Percentiles rank a stretch among this genome's conserved stretches.
Evolutionary conservation across 2,888 invertebrate species (phyloP).

Genomic region (Agonum fuliginosum): DNA sequence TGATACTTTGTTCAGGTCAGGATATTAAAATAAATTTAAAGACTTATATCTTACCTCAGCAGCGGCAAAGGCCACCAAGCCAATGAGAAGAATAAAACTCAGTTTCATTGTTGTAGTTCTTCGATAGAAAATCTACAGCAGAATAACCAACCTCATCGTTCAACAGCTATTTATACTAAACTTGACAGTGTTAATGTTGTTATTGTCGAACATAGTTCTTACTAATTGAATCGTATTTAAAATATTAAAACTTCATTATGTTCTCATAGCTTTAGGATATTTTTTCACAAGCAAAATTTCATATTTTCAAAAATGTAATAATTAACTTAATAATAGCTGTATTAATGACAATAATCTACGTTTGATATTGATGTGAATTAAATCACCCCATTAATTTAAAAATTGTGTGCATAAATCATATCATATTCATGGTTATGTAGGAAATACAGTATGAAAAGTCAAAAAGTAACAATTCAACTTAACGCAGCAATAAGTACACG

Average conservation of each 20-base stretch:
- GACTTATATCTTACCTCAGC: slow-evolving; percentile 15
- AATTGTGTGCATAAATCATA: no score
- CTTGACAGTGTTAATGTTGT: not conserved
- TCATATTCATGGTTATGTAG: no score
- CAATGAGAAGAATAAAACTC: not conserved
- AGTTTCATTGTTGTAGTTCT: not conserved
- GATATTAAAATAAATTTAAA: not conserved
- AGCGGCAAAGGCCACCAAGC: not conserved
- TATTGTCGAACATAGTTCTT: not conserved
- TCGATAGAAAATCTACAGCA: not conserved
- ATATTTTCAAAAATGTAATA: no score
- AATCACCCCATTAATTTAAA: no score
- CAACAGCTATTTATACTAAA: slow-evolving; percentile 3
- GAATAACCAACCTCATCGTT: not conserved
- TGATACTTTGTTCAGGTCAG: not conserved
- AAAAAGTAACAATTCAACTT: no score
- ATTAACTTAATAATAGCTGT: no score
- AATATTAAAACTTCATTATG: slow-evolving; percentile 4
- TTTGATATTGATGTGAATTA: no score
- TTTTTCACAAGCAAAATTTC: no score
- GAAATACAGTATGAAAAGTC: no score
- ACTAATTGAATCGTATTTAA: not conserved
- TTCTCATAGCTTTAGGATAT: not conserved
- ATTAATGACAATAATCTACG: no score
- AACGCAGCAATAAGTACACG: no score